Evolutionary conservation across 2,797 vertebrate genomes (phyloP), one percentile per base, ranked within the genome.

Genomic region (Dendrocincla tyrannina): DNA sequence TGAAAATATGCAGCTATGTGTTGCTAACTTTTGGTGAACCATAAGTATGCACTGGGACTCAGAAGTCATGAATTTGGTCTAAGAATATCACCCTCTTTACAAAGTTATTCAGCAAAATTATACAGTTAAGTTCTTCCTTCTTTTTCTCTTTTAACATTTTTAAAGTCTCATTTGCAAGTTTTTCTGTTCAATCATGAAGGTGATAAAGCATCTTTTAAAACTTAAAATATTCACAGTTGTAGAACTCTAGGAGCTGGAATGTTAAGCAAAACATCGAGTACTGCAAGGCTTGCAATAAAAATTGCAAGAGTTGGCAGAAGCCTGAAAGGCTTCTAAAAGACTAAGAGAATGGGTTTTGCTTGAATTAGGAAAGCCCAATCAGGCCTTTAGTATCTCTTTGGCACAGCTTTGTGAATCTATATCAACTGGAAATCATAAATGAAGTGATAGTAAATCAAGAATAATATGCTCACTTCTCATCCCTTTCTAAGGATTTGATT

Each of bases 211-310:
- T 63, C 32, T 88, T 88, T 74, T 91, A 77, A 95, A 93, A 68
- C 16, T 58, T 62, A 91, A 96, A 93, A 60, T 79, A 50, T 50
- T 85, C 52, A 5, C 13, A 11, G 32, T 78, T 81, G 68, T 83
- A 4, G 83, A 80, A 72, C 64, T 93, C n/a, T 46, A 73, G 50
- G 53, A 93, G 33, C 67, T 1, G 2, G 73, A 81, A 76, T 56
- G 68, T 91, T 94, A 75, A 81, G 42, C 37, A 85, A 91, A 93
- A 82, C 42, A 53, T 28, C 13, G 17, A 91, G 59, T 88, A 88
- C 83, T 92, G 92, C 92, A 92, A 90, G 59, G 89, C 47, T 91
- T 92, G 94, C 87, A 96, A 70, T 90, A 95, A 95, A 96, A 95
- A 84, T 67, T 91, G 69, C 85, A 84, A 11, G 85, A 88, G 63